A percentile compares a stretch with the other conserved stretches of the same genome.
These are phyloP conservation scores for Parnassius smintheus DNA, from an alignment of 2,888 invertebrate species.

Conservation along the genomic window DNA sequence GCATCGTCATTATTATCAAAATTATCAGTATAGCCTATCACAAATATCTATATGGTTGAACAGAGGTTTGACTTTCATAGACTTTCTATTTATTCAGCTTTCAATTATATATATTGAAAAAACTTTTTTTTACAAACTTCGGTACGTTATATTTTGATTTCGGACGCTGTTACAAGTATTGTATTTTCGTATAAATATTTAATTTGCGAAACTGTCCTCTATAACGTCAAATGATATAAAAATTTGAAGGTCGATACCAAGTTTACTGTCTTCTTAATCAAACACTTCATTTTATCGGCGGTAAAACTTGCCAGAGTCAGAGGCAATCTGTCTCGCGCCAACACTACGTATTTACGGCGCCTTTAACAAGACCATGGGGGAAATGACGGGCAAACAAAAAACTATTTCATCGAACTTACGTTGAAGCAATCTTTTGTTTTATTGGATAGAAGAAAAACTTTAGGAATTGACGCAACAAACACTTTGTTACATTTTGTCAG, in stretches of 20 bases:
- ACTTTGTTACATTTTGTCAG: too few species aligned
- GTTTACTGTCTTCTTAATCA: conserved; percentile 4
- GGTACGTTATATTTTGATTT: too few species aligned
- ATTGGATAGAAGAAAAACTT: conserved; percentile 13
- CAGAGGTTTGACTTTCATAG: too few species aligned
- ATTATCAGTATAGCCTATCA: too few species aligned
- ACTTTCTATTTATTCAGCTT: too few species aligned
- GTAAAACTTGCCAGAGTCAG: conserved; percentile 38
- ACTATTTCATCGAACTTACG: conserved; percentile 17
- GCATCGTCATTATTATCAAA: too few species aligned
- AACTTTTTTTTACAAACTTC: too few species aligned
- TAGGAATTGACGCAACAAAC: too few species aligned
- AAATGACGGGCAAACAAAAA: conserved; percentile 10
- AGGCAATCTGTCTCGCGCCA: conserved; percentile 40
- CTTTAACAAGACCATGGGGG: conserved; percentile 46
- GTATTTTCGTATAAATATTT: too few species aligned
- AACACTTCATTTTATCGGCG: conserved; percentile 38
- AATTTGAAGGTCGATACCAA: not conserved
- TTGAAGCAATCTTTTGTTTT: conserved; percentile 18
- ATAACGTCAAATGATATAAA: not conserved
- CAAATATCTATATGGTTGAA: too few species aligned
- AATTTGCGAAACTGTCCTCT: not conserved
- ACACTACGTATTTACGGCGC: conserved; percentile 5
- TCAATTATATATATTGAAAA: too few species aligned
- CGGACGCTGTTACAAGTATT: too few species aligned